Evolutionary conservation across 2,113 vertebrate species (phyloP).

Genomic region (Nerophis ophidion): DNA sequence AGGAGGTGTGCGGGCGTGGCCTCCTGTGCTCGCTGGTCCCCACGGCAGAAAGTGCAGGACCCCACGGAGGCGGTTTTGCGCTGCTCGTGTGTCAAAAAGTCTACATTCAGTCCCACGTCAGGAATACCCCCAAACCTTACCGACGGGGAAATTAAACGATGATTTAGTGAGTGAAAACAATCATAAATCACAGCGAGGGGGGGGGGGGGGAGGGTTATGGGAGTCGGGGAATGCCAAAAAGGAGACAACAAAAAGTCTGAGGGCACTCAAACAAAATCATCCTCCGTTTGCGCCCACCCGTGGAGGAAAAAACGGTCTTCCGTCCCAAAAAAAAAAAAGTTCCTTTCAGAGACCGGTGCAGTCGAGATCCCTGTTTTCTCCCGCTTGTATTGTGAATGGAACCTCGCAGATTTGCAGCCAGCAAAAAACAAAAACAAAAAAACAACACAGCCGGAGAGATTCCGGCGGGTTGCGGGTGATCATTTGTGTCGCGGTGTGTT

Average conservation of each 20-base stretch:
- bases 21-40: slow-evolving; percentile 28
- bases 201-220: too few species aligned
- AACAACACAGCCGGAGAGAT: slow-evolving; percentile 39
- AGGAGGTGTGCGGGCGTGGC: slow-evolving; percentile 26
- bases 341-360: slow-evolving; percentile 37
- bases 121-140: slow-evolving; percentile 27
- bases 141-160: slow-evolving; percentile 22
- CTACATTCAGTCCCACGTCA: slow-evolving; percentile 61
- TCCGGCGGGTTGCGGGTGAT: slow-evolving; percentile 52
- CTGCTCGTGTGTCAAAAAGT: slow-evolving; percentile 37
- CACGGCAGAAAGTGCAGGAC: slow-evolving; percentile 48
- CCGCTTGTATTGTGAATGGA: slow-evolving; percentile 36
- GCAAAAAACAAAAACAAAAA: not conserved
- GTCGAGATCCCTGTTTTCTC: slow-evolving; percentile 46
- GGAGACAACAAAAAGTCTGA: slow-evolving; percentile 53
- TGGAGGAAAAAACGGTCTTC: slow-evolving; percentile 26
- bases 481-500: slow-evolving; percentile 94
- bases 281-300: slow-evolving; percentile 22
- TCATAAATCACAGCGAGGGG: slow-evolving; percentile 12
- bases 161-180: slow-evolving; percentile 13
- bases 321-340: slow-evolving; percentile 10
- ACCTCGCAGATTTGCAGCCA: slow-evolving; percentile 46
- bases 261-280: slow-evolving; percentile 11
- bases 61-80: slow-evolving; percentile 27
- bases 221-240: slow-evolving; percentile 5